A percentile compares a stretch with the other conserved stretches of the same genome.
Evolutionary conservation across 1,140 invertebrate genomes (phyloP).

Genomic region (Magallana gigas): DNA sequence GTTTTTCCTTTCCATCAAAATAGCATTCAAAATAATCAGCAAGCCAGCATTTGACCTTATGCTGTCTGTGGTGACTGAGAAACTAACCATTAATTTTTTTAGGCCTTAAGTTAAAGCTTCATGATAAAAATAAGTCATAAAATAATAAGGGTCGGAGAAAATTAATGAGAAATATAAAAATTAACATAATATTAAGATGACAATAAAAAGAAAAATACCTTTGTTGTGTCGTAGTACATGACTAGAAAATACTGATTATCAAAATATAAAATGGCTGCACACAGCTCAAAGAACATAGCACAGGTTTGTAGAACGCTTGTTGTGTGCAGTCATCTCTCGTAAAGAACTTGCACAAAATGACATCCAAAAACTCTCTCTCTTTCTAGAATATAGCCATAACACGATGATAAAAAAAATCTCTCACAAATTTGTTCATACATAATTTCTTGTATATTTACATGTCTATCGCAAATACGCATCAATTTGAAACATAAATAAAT

Average conservation of each 20-base stretch:
- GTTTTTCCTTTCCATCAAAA: too few species aligned
- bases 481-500: not conserved
- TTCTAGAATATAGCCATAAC: not conserved
- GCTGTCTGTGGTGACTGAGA: too few species aligned
- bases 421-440: not conserved
- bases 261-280: conserved; percentile 15
- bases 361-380: not conserved
- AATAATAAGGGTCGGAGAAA: not conserved
- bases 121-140: not conserved
- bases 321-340: not conserved
- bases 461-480: not conserved
- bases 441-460: not conserved
- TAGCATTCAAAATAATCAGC: too few species aligned
- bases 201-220: conserved; percentile 12
- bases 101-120: not conserved
- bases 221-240: not conserved
- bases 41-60: too few species aligned
- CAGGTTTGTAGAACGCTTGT: not conserved
- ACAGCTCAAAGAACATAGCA: not conserved
- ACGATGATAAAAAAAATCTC: not conserved
- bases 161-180: not conserved
- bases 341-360: not conserved
- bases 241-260: conserved; percentile 35
- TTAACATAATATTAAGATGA: not conserved
- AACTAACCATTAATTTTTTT: not conserved